Evolutionary conservation across 2,888 invertebrate species (phyloP), one percentile per base, ranked within the genome.

Genomic region (Neoaliturus tenellus): DNA sequence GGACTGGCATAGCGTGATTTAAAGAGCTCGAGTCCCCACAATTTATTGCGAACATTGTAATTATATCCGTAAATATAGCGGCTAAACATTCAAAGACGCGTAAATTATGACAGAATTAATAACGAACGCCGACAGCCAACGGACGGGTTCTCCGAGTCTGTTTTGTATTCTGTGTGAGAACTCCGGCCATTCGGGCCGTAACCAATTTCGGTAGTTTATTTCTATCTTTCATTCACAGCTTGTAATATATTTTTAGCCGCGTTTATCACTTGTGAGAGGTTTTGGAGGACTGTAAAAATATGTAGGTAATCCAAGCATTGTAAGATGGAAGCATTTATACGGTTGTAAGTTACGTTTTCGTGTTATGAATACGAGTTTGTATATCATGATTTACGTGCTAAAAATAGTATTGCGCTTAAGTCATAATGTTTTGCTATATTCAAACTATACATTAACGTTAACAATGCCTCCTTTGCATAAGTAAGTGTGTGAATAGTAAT

Each of bases 61-160:
- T 75, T 75, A 71, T 71, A 75, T 75, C 39, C 73, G 73, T 75
- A 75, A 75, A 75, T 75, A 75, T 44, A 35, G 39, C 73, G 44
- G 73, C 73, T 75, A 75, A 75, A 75, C 73, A 75, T 41, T 75
- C 73, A 44, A 28, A 35, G 73, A 44, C 73, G 35, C 2, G 44
- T 44, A 75, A 75, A 75, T 75, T 75, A 75, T 75, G 73, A 75
- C 44, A 75, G 39, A 75, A 75, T 75, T 41, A 75, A 75, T 75
- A 75, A 75, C 73, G 28, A 4, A 12, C 69, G 35, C 25, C 48
- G n/a, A n/a, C n/a, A n/a, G n/a, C n/a, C n/a, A n/a, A n/a, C n/a
- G n/a, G 28, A 5, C 44, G 73, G n/a, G 41, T 14, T 1, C 17
- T 3, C 33, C 20, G 1, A n/a, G 20, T 35, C 69, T 35, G 69